Conservation (phyloP, 2,797 vertebrate genomes). For the Anolis apletophallus region DNA sequence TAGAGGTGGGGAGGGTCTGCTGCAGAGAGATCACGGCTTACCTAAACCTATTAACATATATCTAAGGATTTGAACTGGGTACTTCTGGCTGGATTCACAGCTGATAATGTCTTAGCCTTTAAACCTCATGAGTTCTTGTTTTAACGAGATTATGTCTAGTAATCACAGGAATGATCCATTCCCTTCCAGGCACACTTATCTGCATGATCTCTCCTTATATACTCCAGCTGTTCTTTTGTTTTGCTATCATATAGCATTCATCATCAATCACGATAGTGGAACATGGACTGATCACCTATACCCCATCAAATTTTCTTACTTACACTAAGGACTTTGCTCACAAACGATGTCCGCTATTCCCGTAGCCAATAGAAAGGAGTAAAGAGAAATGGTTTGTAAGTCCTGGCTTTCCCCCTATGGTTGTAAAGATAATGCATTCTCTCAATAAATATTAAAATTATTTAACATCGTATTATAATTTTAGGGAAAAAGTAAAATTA, state of each 20-base stretch:
- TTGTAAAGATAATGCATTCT: not conserved
- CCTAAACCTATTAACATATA: not conserved
- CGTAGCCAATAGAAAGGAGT: not conserved
- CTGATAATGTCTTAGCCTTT: not conserved
- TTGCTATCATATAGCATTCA: not conserved
- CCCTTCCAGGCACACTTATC: not conserved
- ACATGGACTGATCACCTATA: not conserved
- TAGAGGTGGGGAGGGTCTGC: too few relatives aligned
- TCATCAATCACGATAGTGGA: not conserved
- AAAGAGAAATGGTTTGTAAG: not conserved
- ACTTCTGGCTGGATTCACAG: not conserved
- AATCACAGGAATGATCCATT: not conserved
- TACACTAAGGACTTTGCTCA: too few relatives aligned
- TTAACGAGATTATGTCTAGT: not conserved
- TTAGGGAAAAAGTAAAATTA: not conserved
- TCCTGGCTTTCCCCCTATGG: not conserved
- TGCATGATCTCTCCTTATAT: not conserved
- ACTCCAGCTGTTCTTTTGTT: not conserved
- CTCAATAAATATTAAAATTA: not conserved
- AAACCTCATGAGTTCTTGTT: not conserved
- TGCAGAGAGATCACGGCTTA: not conserved
- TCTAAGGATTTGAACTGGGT: not conserved
- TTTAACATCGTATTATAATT: not conserved
- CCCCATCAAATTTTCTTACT: not conserved
- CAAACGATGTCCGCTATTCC: not conserved